These are phyloP conservation scores for Nomada ruficornis DNA, from an alignment of 2,888 invertebrate species.

Conservation along the genomic window DNA sequence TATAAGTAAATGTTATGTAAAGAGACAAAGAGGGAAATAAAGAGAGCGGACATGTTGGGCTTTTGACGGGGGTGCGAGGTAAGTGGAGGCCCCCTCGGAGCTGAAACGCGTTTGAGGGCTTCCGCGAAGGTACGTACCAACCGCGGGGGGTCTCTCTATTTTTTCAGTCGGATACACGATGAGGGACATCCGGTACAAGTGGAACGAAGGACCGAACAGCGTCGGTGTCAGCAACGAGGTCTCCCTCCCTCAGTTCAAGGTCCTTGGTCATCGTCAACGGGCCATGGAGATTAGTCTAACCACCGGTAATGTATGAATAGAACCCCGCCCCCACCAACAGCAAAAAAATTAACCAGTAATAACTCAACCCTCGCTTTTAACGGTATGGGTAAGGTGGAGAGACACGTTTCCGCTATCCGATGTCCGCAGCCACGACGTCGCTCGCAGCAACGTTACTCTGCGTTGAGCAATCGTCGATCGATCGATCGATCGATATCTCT, in stretches of 20 bases:
- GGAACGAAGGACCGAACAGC: slow-evolving; percentile 97
- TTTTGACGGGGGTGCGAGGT: slow-evolving; percentile 78
- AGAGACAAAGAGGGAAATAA: slow-evolving; percentile 52
- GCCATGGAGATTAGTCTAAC: slow-evolving; percentile 98
- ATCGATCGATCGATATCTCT: slow-evolving; percentile 73
- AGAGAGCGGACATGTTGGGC: slow-evolving; percentile 80
- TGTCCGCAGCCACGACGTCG: slow-evolving; percentile 71
- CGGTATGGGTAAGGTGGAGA: slow-evolving; percentile 73
- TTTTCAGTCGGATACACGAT: slow-evolving; percentile 98
- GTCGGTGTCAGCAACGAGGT: slow-evolving; percentile 98
- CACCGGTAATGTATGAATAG: slow-evolving; percentile 91
- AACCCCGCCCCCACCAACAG: slow-evolving; percentile 66
- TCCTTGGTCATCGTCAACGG: slow-evolving; percentile 97
- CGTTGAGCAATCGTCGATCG: slow-evolving; percentile 66
- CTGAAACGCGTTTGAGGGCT: slow-evolving; percentile 75
- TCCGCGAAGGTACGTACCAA: slow-evolving; percentile 83
- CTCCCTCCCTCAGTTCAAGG: slow-evolving; percentile 98
- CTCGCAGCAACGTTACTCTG: slow-evolving; percentile 52
- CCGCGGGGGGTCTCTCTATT: slow-evolving; percentile 83
- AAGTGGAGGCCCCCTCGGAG: slow-evolving; percentile 79
- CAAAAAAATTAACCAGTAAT: slow-evolving; percentile 46
- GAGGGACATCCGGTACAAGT: slow-evolving; percentile 98
- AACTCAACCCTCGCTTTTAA: slow-evolving; percentile 65
- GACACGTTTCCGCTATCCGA: slow-evolving; percentile 72
- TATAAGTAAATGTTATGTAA: slow-evolving; percentile 36